Evolutionary conservation across 2,113 vertebrate genomes (phyloP), one percentile per base, ranked within the genome.

Genomic region (Anser brachyrhynchus): DNA sequence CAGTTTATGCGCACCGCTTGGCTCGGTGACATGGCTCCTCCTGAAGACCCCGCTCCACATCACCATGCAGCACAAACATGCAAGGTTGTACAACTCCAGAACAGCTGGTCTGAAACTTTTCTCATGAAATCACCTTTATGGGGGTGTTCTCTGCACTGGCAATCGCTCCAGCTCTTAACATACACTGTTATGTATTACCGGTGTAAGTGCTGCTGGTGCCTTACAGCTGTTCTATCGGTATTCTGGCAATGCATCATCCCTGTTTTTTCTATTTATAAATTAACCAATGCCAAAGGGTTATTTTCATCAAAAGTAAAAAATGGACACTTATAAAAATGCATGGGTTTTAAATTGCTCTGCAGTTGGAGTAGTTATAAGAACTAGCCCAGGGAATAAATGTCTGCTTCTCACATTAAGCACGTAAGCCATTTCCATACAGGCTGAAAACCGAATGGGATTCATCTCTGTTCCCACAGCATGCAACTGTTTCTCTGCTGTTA

Each of bases 281-380:
- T 94, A 96, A 93, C 94, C 71, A 51, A 12, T 83, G 94, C 91
- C 95, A 94, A 75, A 84, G 89, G 91, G 80, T 91, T 96, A 37
- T 90, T 97, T 97, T 96, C 85, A 93, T 92, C 95, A 94, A 93
- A 92, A 28, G 37, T 82, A 91, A 96, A 96, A 95, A 96, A 95
- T 61, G 70, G 86, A 92, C 73, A 90, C 87, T 92, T 94, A 92
- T 93, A 95, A 96, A 97, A 97, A 97, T 93, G 95, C 95, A 94
- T 89, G 89, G 92, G 55, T 93, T 97, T 93, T 93, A 93, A 97
- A 96, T 96, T 95, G 91, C 91, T 92, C 87, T 54, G 78, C 70
- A 69, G 66, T 61, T 92, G 84, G 78, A 96, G 86, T 72, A 81
- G 88, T 92, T 96, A 46, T 46, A 89, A 96, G 93, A 95, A 69